Conservation (phyloP, 2,888 invertebrate species). For the Pachliopta kotzebuea region DNA sequence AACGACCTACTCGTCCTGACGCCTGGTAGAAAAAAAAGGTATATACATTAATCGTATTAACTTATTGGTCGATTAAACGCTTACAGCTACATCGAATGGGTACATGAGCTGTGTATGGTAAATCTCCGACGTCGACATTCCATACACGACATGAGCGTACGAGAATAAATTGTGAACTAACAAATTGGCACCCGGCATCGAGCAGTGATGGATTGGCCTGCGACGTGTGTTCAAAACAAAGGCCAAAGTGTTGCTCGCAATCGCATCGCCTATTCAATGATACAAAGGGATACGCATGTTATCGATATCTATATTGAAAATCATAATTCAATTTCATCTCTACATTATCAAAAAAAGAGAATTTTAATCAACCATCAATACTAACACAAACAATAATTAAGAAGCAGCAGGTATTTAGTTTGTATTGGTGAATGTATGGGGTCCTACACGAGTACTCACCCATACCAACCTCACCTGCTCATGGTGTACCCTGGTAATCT, state of each 20-base stretch:
- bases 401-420: too few relatives aligned
- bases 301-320: constrained; percentile 10
- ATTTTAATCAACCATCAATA: not conserved
- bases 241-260: constrained; percentile 70
- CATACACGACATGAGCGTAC: constrained; percentile 38
- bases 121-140: constrained; percentile 33
- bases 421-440: too few relatives aligned
- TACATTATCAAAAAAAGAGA: not conserved
- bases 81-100: constrained; percentile 37
- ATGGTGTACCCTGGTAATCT: too few relatives aligned
- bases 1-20: too few relatives aligned
- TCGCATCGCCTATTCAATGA: constrained; percentile 68
- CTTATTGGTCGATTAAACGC: constrained; percentile 34
- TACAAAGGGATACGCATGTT: constrained; percentile 29
- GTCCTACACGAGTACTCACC: too few relatives aligned
- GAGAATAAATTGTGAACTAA: constrained; percentile 59
- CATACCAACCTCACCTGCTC: too few relatives aligned
- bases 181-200: constrained; percentile 60
- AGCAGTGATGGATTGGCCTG: constrained; percentile 67
- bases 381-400: too few relatives aligned
- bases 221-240: constrained; percentile 69
- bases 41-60: too few relatives aligned
- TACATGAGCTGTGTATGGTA: constrained; percentile 37
- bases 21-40: too few relatives aligned
- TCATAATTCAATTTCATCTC: not conserved